These are phyloP conservation scores for Panulirus ornatus DNA, from an alignment of 1,140 invertebrate species.

Conservation along the genomic window DNA sequence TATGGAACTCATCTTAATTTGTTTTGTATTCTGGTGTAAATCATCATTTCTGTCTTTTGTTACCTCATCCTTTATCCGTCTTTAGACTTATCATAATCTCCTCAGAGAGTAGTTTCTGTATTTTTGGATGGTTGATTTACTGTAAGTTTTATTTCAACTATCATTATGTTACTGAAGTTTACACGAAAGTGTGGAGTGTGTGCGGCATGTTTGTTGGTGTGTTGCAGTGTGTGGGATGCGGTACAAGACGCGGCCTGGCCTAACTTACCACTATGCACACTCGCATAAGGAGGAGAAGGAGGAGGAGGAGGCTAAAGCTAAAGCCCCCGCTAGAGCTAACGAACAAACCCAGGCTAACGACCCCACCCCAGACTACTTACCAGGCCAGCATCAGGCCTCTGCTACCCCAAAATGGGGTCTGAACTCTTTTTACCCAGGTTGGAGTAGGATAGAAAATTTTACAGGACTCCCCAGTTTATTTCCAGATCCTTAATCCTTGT, in stretches of 20 bases:
- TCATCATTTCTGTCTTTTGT: too few species aligned
- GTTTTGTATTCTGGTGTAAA: too few species aligned
- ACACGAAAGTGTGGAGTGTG: slow-evolving; percentile 57
- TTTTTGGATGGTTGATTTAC: slow-evolving; percentile 23
- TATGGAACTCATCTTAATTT: too few species aligned
- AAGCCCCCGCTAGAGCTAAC: slow-evolving; percentile 72
- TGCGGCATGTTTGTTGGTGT: slow-evolving; percentile 59
- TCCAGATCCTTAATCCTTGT: not conserved
- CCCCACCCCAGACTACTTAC: slow-evolving; percentile 60
- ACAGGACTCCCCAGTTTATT: slow-evolving; percentile 27
- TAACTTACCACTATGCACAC: slow-evolving; percentile 98
- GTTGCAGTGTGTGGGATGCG: slow-evolving; percentile 94
- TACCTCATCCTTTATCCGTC: too few species aligned
- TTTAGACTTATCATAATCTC: not conserved
- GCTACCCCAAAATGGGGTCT: slow-evolving; percentile 60
- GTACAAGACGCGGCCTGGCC: slow-evolving; percentile 97
- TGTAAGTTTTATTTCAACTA: slow-evolving; percentile 54
- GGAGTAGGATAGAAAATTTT: slow-evolving; percentile 52
- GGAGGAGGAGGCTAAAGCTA: slow-evolving; percentile 67
- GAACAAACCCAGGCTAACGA: slow-evolving; percentile 76
- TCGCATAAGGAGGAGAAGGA: slow-evolving; percentile 88
- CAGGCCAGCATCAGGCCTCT: slow-evolving; percentile 42
- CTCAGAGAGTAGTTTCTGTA: not conserved
- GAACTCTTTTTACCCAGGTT: slow-evolving; percentile 49
- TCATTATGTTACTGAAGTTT: not conserved